phyloP scores from a whole-genome alignment of 2,797 vertebrate species.

The Gadopsis bispinosus region DNA sequence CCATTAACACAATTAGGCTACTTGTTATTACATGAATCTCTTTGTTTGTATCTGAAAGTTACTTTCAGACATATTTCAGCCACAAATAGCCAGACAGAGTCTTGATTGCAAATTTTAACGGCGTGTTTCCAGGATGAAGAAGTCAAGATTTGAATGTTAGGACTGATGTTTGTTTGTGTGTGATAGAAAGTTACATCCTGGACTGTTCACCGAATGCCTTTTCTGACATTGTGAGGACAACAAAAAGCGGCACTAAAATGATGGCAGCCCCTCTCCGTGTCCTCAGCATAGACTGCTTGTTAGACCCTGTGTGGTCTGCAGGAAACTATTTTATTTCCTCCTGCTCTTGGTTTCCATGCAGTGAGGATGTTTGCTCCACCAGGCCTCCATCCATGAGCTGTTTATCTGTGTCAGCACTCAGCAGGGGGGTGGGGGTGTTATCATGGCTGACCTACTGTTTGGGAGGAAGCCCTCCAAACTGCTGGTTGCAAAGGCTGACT shows the following conservation, averaged over 20 bases:
- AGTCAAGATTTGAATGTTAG: neutral
- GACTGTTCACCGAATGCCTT: neutral
- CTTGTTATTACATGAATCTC: neutral
- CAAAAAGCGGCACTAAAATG: neutral
- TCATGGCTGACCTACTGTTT: slow-evolving; percentile 36
- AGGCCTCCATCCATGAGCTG: slow-evolving; percentile 49
- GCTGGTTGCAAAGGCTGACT: slow-evolving; percentile 20
- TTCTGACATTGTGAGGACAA: slow-evolving; percentile 13
- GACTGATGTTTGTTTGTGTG: slow-evolving; percentile 6
- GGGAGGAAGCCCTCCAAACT: slow-evolving; percentile 27
- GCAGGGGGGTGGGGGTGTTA: slow-evolving; percentile 45
- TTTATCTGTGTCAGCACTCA: slow-evolving; percentile 62
- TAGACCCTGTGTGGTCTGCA: slow-evolving; percentile 16
- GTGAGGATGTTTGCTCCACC: slow-evolving; percentile 67
- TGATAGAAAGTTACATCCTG: neutral
- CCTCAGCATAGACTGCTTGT: neutral
- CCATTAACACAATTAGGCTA: neutral
- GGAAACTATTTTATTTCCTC: slow-evolving; percentile 61
- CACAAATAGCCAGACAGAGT: neutral
- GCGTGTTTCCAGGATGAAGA: slow-evolving; percentile 14
- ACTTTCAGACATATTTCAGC: neutral
- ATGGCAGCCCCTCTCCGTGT: neutral
- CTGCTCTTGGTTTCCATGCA: slow-evolving; percentile 54
- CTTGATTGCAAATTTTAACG: neutral
- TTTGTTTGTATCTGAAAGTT: neutral